These are phyloP conservation scores for Picus viridis DNA, from an alignment of 2,797 vertebrate species.

Conservation along the genomic window DNA sequence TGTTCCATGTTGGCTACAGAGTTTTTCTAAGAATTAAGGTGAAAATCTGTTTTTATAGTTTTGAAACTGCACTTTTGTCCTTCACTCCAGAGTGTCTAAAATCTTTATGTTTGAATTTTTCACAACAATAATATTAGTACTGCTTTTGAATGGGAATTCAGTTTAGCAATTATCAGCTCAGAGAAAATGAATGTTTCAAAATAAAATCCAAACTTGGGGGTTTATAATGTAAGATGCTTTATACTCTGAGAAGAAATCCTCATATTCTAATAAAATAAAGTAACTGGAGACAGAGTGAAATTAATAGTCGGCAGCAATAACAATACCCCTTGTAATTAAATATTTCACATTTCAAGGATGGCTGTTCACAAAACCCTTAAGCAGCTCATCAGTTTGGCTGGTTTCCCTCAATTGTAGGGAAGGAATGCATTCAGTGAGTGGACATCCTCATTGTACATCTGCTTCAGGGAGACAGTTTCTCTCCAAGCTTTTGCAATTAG, in stretches of 20 bases:
- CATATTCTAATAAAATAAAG: not conserved
- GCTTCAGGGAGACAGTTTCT: not conserved
- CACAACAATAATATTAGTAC: conserved; percentile 12
- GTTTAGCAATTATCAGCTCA: not conserved
- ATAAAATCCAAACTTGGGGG: not conserved
- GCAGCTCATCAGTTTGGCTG: not conserved
- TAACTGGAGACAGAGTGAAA: not conserved
- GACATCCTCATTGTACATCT: not conserved
- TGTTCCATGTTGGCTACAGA: not conserved
- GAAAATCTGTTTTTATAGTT: not conserved
- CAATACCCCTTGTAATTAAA: conserved; percentile 25
- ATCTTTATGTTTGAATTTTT: conserved; percentile 17
- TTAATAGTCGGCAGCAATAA: conserved; percentile 7
- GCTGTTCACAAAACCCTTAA: not conserved
- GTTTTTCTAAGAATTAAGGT: not conserved
- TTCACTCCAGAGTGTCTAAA: not conserved
- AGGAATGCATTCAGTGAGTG: not conserved
- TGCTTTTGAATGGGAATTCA: not conserved
- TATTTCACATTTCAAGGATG: conserved; percentile 9
- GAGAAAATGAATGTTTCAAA: conserved; percentile 8
- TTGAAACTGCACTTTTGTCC: not conserved
- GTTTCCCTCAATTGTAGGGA: not conserved
- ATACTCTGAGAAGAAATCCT: conserved; percentile 15
- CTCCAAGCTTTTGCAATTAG: not conserved
- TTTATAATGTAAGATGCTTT: not conserved